Evolutionary conservation across 2,888 invertebrate species (phyloP), one percentile per base, ranked within the genome.

Genomic region (Spialia ferax): DNA sequence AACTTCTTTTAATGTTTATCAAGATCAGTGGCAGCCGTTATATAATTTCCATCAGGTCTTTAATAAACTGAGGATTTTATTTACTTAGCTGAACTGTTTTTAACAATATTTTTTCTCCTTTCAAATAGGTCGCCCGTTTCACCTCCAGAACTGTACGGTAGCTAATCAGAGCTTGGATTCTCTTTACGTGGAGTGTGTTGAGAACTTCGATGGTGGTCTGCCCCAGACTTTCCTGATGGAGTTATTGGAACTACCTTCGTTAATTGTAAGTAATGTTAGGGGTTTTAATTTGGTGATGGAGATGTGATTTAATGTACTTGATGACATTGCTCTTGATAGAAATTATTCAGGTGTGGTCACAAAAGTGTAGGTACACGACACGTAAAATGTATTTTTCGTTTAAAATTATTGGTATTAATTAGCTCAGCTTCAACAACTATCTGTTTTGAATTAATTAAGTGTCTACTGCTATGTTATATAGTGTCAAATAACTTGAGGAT

Each of bases 201-300:
- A 98, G 88, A 97, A 97, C 78, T 97, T 97, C 87, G 97, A 97
- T 79, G 98, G 98, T 55, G 98, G 98, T 10, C 94, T 98, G 56
- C 97, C 97, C 3, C 98, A 98, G 88, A 96, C 96, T 79, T 98
- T 98, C 89, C 95, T 97, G 71, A 95, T 97, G 95, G 97, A 97
- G 84, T 91, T 97, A 63, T 94, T 97, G 61, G 97, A 97, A 81
- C 85, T 97, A 18, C 96, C 96, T 1, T 95, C 95, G 32, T 88
- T 96, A 6, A 83, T 77, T 73, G 93, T 94, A 74, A 86, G 86
- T 13, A 26, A 26, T 26, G 54, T 26, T 26, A 29, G 6, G 7
- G 6, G 26, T 26, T 26, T 26, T 26, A 26, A 26, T 26, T 26
- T 26, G 3, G 26, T 26, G 26, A 26, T 26, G 4, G 6, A 5